Evolutionary conservation across 2,113 vertebrate species (phyloP), one percentile per base, ranked within the genome.

Genomic region (Catharus bicknelli): DNA sequence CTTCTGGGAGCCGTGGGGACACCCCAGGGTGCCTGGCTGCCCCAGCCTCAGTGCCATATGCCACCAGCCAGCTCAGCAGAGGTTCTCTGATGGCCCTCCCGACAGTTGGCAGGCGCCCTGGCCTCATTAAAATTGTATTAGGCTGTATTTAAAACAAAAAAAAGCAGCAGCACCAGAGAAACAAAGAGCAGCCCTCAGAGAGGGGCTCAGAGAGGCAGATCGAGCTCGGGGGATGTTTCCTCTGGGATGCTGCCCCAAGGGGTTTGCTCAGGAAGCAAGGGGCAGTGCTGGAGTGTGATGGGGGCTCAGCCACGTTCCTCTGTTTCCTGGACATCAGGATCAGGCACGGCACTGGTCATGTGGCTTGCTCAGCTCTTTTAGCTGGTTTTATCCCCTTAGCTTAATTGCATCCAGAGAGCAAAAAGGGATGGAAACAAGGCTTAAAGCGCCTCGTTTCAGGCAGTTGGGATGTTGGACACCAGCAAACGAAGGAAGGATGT

Each of bases 71-170:
- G 76, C 77, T 32, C 80, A 53, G 73, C 70, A 82, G 84, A 94
- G 91, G 88, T 43, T 78, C 61, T 78, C 74, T 5, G 2, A 26
- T 20, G 1, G 70, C 69, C 54, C 21, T 62, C 40, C 87, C 2
- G 6, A 95, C 94, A 94, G 90, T 85, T 96, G 96, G 96, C 93
- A 91, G 69, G 74, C 75, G 45, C 78, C 34, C 70, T 0, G 1
- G 45, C 83, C 96, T 96, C 92, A 96, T 96, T 96, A 96, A 96
- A 93, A 81, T 93, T 95, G 89, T 88, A 96, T 92, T 92, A 88
- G 78, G 47, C 34, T 29, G 86, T 86, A 64, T 69, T 79, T 55
- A 13, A 55, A 91, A 68, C 55, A n/a, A 69, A 91, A 68, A 59
- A 32, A 66, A 21, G 8, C 27, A 73, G 67, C 59, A 80, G 90